Base-by-base conservation (phyloP, 2,797 vertebrate species). In the Aplochiton taeniatus region DNA sequence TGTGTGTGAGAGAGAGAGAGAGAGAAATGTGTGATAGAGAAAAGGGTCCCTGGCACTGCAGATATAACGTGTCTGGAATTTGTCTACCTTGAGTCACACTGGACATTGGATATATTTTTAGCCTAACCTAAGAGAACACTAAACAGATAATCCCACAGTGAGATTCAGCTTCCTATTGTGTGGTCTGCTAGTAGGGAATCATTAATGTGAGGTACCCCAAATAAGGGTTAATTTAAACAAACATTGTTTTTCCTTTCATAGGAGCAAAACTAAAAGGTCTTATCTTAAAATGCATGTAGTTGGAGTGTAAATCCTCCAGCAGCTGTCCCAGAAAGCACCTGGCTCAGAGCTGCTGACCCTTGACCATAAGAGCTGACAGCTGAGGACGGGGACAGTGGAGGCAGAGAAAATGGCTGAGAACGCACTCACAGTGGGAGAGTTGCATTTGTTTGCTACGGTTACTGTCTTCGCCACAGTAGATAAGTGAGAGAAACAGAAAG, bases 321-420 rank as follows among this genome's bases (percentile, higher is more conserved):
- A 92, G 89, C 90, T 92, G 92, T 87, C 87, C 78, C 78, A 79
- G 76, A 77, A 70, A 54, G 74, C 89, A 92, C 87, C 90, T 92
- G 91, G 88, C 83, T 75, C 79, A 14, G 51, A 83, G 80, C 74
- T 44, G 61, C 83, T 86, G 84, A 90, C 81, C 87, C 85, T 69
- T 80, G 86, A 89, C 89, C 82, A 18, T 75, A 60, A 79, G 20
- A 84, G 75, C 71, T 79, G 91, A 89, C 87, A 88, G 84, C 86
- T 86, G 87, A 72, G 70, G 73, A 76, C 75, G 61, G 66, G 79
- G 81, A 74, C 68, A 77, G 77, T 78, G 71, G 51, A 77, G 70
- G 75, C 20, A 72, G 10, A 85, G 80, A 84, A 90, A 82, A 89
- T 90, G 88, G 68, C 42, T 51, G 78, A 53, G 45, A 13, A 49